Base-by-base conservation (phyloP, 1,140 invertebrate species). In the Pseudomyrmex cubaensis region DNA sequence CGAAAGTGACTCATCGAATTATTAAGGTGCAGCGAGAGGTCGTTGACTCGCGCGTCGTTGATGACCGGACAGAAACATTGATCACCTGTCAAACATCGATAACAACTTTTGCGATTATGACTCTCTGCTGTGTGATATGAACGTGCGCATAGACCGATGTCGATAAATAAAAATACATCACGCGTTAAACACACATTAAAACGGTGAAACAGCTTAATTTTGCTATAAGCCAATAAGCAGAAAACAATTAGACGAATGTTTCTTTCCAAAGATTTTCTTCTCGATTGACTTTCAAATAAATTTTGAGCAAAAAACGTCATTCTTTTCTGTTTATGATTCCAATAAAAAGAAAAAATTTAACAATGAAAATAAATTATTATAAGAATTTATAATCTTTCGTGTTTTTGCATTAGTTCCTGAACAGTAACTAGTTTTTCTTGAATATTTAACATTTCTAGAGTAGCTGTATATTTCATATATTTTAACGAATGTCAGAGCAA, bases 1-100 rank as follows among this genome's bases (percentile, higher is more conserved):
- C 84, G 64, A 89, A 91, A 90, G 62, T 91, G 90, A 91, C 87
- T 92, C 90, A 91, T 90, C 86, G 83, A 88, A 91, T 90, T 87
- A 85, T 85, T 85, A 72, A 82, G 64, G 44, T 48, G 74, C 50
- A 83, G 74, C 57, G 13, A 52, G 66, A 35, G 90, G 82, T 87
- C 89, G 59, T 88, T 91, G 90, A 90, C 90, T 74, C 74, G 46
- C 46, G 22, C 56, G 48, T 73, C 86, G 82, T 67, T 86, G 64
- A 84, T 62, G 85, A 84, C 48, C 78, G 85, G 70, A 54, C 61
- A 57, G 54, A 15, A 50, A 52, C 59, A 56, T 77, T 66, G 52
- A 82, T 82, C 57, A 63, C 69, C 70, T 73, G 76, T 12, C 66
- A 15, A 15, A 61, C 50, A 82, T 17, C 22, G 80, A 82, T 82